Conservation (phyloP, 2,888 invertebrate genomes). For the Brenthis ino region DNA sequence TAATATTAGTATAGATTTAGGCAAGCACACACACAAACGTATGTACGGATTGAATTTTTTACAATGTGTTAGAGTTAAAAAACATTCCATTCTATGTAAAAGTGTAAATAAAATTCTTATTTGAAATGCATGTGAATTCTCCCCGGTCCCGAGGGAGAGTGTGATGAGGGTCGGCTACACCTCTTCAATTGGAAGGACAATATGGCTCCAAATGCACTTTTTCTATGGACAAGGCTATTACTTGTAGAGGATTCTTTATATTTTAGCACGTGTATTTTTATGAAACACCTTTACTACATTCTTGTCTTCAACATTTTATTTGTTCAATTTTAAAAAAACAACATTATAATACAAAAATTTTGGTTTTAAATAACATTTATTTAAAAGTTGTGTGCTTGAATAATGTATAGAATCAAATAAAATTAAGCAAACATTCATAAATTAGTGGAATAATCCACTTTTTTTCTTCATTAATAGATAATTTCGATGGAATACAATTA, state of each 20-base stretch:
- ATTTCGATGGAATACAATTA: no score
- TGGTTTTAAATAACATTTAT: no score
- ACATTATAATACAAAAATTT: no score
- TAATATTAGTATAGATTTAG: no score
- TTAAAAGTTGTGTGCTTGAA: no score
- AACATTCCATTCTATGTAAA: background rate
- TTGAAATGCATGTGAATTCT: constrained; percentile 21
- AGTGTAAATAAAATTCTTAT: constrained; percentile 6
- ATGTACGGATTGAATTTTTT: no score
- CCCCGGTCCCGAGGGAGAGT: constrained; percentile 6
- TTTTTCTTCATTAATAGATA: no score
- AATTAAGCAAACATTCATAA: no score
- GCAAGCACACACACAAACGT: background rate
- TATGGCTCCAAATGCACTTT: constrained; percentile 10
- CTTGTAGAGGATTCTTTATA: background rate
- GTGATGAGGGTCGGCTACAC: constrained; percentile 17
- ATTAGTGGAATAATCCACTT: no score
- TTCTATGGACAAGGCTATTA: constrained; percentile 4
- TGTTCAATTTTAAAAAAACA: no score
- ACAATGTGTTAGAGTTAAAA: background rate
- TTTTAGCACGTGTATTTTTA: background rate
- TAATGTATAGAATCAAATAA: no score
- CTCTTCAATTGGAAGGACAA: constrained; percentile 14
- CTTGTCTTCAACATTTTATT: no score
- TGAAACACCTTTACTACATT: background rate